Evolutionary conservation across 2,888 invertebrate species (phyloP).

Genomic region (Drosophila atripex): DNA sequence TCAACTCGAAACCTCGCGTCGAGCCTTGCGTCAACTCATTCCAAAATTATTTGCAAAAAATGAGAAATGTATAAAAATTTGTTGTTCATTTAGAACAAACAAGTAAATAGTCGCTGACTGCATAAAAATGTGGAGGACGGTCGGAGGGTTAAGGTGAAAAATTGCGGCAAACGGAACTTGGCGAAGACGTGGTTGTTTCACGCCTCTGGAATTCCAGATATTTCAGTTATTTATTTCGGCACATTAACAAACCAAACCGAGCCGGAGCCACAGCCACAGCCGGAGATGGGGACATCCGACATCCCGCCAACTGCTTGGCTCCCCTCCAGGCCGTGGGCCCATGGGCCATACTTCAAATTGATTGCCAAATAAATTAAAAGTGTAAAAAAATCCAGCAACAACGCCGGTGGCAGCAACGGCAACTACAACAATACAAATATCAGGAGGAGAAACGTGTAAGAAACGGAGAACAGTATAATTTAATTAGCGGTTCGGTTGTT

Average conservation of each 20-base stretch:
- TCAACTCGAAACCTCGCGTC: conserved; percentile 35
- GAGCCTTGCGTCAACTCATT: conserved; percentile 50
- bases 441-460: conserved; percentile 51
- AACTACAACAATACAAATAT: conserved; percentile 15
- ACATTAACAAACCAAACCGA: conserved; percentile 60
- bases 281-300: conserved; percentile 10
- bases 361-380: conserved; percentile 77
- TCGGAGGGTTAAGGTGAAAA: conserved; percentile 23
- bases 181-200: conserved; percentile 62
- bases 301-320: neutral
- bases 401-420: conserved; percentile 1
- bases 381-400: conserved; percentile 20
- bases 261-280: too few relatives aligned
- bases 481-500: conserved; percentile 74
- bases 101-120: conserved; percentile 47
- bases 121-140: neutral
- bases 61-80: conserved; percentile 21
- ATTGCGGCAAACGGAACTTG: conserved; percentile 67
- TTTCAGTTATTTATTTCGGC: conserved; percentile 76
- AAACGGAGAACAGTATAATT: conserved; percentile 71
- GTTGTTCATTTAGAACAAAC: conserved; percentile 69
- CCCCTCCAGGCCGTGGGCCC: neutral
- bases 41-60: conserved; percentile 51
- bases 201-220: conserved; percentile 64
- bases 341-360: conserved; percentile 61